Conservation (phyloP, 2,113 vertebrate genomes). For the Gobius niger region DNA sequence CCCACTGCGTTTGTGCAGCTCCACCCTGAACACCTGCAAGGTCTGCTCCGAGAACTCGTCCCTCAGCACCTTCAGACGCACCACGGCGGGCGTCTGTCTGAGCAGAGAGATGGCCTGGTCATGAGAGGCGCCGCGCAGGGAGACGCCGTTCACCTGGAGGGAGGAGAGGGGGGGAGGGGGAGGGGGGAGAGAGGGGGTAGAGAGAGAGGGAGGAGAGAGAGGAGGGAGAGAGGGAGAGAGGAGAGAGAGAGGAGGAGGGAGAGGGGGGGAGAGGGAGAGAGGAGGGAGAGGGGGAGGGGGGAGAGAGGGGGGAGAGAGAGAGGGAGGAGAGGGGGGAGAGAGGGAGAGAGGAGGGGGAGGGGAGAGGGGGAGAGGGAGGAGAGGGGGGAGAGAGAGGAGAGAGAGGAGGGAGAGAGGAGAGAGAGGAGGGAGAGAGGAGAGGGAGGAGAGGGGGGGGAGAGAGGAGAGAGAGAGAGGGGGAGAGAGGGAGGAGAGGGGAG, state of each 20-base stretch:
- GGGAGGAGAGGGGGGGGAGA: neutral
- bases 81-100: constrained; percentile 87
- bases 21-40: constrained; percentile 85
- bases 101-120: constrained; percentile 91
- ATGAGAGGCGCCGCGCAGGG: constrained; percentile 85
- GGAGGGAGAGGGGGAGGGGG: neutral
- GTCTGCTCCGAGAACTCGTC: constrained; percentile 90
- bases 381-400: neutral
- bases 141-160: constrained; percentile 88
- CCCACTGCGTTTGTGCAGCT: constrained; percentile 88
- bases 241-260: neutral
- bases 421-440: too few species aligned
- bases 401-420: neutral
- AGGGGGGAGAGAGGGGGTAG: too few species aligned
- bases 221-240: neutral
- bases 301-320: too few species aligned
- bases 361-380: too few species aligned
- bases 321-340: too few species aligned
- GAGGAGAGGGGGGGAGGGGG: neutral
- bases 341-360: too few species aligned
- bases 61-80: constrained; percentile 85
- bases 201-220: neutral
- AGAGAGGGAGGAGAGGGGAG: too few species aligned
- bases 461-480: neutral
- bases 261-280: too few species aligned